These are phyloP conservation scores for Monomorium pharaonis DNA, from an alignment of 1,140 invertebrate species.

Conservation along the genomic window DNA sequence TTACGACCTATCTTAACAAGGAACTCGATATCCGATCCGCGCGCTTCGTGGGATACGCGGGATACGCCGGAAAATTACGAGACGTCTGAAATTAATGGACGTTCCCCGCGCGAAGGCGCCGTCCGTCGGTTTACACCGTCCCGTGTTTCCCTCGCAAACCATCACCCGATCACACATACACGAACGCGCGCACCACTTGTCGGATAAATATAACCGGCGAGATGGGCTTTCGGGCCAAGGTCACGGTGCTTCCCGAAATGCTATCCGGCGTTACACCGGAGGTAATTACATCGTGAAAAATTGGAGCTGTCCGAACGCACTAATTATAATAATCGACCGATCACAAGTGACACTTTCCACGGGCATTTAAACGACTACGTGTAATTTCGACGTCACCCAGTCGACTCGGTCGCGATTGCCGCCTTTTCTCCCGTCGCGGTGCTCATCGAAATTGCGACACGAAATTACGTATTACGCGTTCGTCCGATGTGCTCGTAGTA, in stretches of 20 bases:
- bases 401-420: background rate
- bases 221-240: conserved; percentile 64
- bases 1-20: conserved; percentile 59
- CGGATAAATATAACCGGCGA: conserved; percentile 67
- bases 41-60: background rate
- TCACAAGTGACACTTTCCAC: conserved; percentile 21
- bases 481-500: no score
- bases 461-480: conserved; percentile 31
- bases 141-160: conserved; percentile 45
- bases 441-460: conserved; percentile 44
- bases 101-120: conserved; percentile 5
- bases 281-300: conserved; percentile 12
- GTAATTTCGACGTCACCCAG: background rate
- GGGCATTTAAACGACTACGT: background rate
- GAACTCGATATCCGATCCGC: conserved; percentile 41
- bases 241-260: background rate
- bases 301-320: background rate
- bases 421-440: background rate
- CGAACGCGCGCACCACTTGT: background rate
- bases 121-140: background rate
- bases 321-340: conserved; percentile 9
- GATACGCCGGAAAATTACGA: conserved; percentile 33
- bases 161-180: no score
- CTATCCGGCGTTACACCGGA: background rate
- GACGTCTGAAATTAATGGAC: conserved; percentile 65